Evolutionary conservation across 1,140 invertebrate species (phyloP).

Genomic region (Dendrolimus kikuchii): DNA sequence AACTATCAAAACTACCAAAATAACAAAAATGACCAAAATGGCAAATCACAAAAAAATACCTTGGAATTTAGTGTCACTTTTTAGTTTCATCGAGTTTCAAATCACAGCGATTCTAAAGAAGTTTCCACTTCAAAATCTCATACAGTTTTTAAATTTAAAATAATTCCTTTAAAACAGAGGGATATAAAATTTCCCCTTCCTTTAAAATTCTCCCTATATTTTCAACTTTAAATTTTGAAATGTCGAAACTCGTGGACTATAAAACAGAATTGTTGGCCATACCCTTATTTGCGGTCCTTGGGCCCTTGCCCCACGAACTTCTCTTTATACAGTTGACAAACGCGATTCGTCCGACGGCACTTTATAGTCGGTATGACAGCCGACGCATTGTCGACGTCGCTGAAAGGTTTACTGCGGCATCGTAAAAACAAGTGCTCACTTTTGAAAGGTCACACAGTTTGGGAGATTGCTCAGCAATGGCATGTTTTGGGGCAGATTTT

Average conservation of each 20-base stretch:
- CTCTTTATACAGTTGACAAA: conserved; percentile 40
- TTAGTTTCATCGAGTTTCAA: too few species aligned
- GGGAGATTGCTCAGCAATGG: not conserved
- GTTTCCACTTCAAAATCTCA: too few species aligned
- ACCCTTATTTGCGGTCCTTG: conserved; percentile 17
- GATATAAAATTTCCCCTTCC: too few species aligned
- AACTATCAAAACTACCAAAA: too few species aligned
- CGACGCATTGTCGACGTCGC: conserved; percentile 36
- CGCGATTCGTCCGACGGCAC: conserved; percentile 20
- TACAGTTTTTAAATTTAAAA: too few species aligned
- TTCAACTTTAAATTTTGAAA: too few species aligned
- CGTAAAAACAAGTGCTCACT: conserved; percentile 30
- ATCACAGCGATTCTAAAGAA: too few species aligned
- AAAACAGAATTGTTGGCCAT: conserved; percentile 18
- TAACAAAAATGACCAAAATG: too few species aligned
- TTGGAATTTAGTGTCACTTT: too few species aligned
- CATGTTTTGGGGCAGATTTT: not conserved
- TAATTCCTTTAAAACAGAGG: too few species aligned
- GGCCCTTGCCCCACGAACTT: conserved; percentile 20
- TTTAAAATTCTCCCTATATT: too few species aligned
- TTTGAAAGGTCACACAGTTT: conserved; percentile 32
- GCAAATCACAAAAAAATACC: too few species aligned
- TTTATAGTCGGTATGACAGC: conserved; percentile 33
- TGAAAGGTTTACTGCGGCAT: conserved; percentile 37
- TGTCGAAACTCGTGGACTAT: not conserved